Evolutionary conservation across 1,140 invertebrate species (phyloP), one percentile per base, ranked within the genome.

Genomic region (Drosophila hydei): DNA sequence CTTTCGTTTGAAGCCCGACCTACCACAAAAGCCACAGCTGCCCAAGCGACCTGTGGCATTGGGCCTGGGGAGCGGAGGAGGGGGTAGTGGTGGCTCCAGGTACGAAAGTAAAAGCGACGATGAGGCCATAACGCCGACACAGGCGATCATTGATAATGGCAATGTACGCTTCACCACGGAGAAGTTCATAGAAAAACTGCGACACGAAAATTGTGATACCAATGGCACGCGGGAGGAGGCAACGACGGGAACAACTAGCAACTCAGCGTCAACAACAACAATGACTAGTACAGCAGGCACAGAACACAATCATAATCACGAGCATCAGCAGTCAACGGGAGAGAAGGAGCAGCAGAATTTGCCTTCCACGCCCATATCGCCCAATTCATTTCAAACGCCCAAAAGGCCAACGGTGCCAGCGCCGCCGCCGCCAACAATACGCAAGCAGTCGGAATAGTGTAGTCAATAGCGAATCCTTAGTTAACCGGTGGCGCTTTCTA

Each of bases 381-480:
- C 89, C 12, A 89, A 79, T 62, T 91, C 87, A 68, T 89, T 91
- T 71, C 77, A 91, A 42, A 91, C 85, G 62, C 88, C 88, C 40
- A 91, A 91, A 64, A 74, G 89, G 68, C 89, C 89, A 55, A 91
- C 89, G 56, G 89, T 91, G 65, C 89, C 89, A 71, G 89, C 89
- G 64, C 89, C 89, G 30, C 89, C 89, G 18, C 89, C 89, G 30
- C 89, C 89, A n/a, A 88, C 84, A 76, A 72, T 77, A 70, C 78
- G 81, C 56, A 88, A 88, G 51, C 68, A 55, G 43, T 54, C 61
- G 55, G 83, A 88, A 47, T 88, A 88, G 48, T 55, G 36, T 54
- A 56, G 47, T 62, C 55, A 42, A 36, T 25, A 47, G 48, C 67
- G 77, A 80, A 61, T 77, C 81, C 68, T 76, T 77, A 77, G 69